A percentile compares a stretch with the other conserved stretches of the same genome.
phyloP scores from a whole-genome alignment of 2,888 invertebrate species.

The Drosophila niveifrons region DNA sequence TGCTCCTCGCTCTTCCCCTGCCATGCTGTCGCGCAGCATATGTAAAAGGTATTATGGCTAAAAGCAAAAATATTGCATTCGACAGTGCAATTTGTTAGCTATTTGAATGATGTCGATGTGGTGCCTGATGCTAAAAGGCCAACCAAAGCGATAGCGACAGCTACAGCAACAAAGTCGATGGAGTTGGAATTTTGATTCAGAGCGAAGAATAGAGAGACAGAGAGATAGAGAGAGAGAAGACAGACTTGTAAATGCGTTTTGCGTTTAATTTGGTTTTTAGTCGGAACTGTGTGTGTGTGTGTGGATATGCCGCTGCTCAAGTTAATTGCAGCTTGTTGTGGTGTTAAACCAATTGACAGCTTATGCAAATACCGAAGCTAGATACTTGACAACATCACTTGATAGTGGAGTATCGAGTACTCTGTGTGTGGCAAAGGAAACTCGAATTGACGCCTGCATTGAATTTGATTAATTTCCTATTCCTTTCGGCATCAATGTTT shows the following conservation, averaged over 20 bases:
- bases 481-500: too few species aligned
- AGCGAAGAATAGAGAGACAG: too few species aligned
- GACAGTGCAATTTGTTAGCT: conserved; percentile 82
- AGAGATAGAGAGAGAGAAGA: too few species aligned
- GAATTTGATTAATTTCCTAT: background rate
- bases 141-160: conserved; percentile 50
- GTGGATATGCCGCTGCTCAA: conserved; percentile 19
- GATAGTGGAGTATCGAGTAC: background rate
- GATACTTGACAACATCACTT: background rate
- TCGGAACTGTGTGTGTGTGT: background rate
- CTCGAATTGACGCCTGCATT: conserved; percentile 21
- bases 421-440: conserved; percentile 7
- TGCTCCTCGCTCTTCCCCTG: conserved; percentile 23
- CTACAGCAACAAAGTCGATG: background rate
- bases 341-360: conserved; percentile 32
- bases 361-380: conserved; percentile 31
- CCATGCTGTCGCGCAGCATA: conserved; percentile 73
- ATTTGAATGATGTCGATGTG: conserved; percentile 76
- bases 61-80: conserved; percentile 82
- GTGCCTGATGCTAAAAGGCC: conserved; percentile 30
- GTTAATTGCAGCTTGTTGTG: conserved; percentile 42
- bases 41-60: conserved; percentile 81
- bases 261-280: conserved; percentile 23
- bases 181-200: background rate
- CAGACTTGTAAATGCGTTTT: conserved; percentile 47